phyloP scores from a whole-genome alignment of 2,113 vertebrate species.

The Gadus macrocephalus region DNA sequence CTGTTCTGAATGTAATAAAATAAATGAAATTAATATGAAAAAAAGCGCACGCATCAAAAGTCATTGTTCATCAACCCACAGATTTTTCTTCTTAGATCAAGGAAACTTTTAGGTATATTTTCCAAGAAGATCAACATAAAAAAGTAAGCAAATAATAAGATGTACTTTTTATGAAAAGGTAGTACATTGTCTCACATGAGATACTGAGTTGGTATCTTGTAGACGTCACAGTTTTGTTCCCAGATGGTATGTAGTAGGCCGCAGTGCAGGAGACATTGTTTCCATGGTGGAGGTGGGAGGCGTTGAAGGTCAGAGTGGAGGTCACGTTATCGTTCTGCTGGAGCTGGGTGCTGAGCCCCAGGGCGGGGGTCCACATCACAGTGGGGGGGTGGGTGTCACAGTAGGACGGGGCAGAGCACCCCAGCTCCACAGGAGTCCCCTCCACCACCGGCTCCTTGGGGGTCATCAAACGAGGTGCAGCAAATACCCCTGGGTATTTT shows the following conservation, averaged over 20 bases:
- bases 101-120: background rate
- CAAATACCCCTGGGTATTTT: background rate
- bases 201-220: background rate
- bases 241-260: too few species aligned
- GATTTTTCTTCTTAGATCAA: too few species aligned
- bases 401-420: constrained; percentile 37
- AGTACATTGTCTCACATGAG: constrained; percentile 18
- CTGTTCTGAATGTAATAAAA: background rate
- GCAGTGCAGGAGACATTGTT: too few species aligned
- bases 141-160: background rate
- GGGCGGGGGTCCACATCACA: constrained; percentile 40
- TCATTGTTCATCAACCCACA: too few species aligned
- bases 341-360: constrained; percentile 22
- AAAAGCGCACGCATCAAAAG: too few species aligned
- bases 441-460: constrained; percentile 22
- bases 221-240: too few species aligned
- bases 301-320: too few species aligned
- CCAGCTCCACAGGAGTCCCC: constrained; percentile 33
- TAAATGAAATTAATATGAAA: background rate
- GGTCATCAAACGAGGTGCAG: too few species aligned
- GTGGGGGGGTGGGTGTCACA: background rate
- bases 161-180: background rate
- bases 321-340: constrained; percentile 27
- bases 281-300: too few species aligned
- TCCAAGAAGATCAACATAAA: constrained; percentile 1